Evolutionary conservation across 92 coral and sea anemone species (phyloP).

Genomic region (Porites evermanni): DNA sequence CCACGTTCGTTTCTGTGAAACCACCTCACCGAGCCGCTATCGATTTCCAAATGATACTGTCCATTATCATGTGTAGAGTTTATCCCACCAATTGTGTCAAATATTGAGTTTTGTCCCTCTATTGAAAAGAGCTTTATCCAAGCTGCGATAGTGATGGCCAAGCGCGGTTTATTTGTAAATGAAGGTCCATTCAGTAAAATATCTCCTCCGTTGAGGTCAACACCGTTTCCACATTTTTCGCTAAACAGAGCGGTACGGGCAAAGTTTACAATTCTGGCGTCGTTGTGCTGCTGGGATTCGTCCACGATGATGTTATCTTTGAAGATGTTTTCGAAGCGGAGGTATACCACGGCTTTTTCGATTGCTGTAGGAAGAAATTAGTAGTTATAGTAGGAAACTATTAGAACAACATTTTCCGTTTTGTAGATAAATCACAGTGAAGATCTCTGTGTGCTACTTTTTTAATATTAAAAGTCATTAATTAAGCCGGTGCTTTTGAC

Average conservation of each 20-base stretch:
- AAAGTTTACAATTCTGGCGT: slow-evolving; percentile 89
- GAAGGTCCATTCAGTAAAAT: slow-evolving; percentile 81
- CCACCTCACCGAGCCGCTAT: slow-evolving; percentile 84
- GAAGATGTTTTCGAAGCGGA: slow-evolving; percentile 89
- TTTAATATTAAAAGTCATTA: no score
- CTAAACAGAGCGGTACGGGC: slow-evolving; percentile 92
- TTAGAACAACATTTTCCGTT: no score
- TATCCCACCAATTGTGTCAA: slow-evolving; percentile 93
- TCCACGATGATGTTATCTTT: slow-evolving; percentile 84
- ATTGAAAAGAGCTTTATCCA: slow-evolving; percentile 85
- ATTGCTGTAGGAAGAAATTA: slow-evolving; percentile 61
- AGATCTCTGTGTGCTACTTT: no score
- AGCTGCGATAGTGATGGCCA: slow-evolving; percentile 84
- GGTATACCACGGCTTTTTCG: slow-evolving; percentile 84
- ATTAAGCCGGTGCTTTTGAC: no score
- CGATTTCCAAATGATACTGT: slow-evolving; percentile 84
- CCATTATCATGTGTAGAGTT: slow-evolving; percentile 85
- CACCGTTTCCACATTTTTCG: slow-evolving; percentile 93
- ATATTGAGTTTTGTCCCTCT: slow-evolving; percentile 81
- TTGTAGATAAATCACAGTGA: no score
- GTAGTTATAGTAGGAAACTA: neutral
- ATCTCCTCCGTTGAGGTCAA: slow-evolving; percentile 94
- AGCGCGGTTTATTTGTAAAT: slow-evolving; percentile 82
- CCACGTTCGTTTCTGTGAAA: slow-evolving; percentile 89
- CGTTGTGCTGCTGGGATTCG: slow-evolving; percentile 83